Conservation (phyloP, 1,140 invertebrate genomes). For the Drosophila prosaltans region DNA sequence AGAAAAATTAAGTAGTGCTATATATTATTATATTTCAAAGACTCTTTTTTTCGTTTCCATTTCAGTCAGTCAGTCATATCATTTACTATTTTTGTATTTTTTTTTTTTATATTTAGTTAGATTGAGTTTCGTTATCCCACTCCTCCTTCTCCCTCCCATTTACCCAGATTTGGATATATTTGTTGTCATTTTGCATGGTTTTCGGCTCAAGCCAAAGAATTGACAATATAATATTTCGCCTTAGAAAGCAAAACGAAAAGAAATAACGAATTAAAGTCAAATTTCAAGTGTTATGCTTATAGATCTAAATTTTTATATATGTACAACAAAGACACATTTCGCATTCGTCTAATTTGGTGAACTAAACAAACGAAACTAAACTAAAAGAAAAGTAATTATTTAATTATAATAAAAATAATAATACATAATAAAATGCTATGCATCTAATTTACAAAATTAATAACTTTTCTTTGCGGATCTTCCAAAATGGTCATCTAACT, state of each 20-base stretch:
- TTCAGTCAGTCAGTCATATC: not conserved
- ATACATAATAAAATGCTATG: slow-evolving; percentile 24
- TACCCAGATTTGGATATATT: slow-evolving; percentile 71
- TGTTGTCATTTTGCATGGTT: slow-evolving; percentile 83
- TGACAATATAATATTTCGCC: slow-evolving; percentile 83
- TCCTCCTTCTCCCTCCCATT: not conserved
- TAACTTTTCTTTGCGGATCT: slow-evolving; percentile 67
- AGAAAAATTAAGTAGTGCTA: slow-evolving; percentile 41
- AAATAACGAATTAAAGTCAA: slow-evolving; percentile 72
- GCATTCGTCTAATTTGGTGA: slow-evolving; percentile 55
- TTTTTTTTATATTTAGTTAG: not conserved
- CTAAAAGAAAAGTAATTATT: not conserved
- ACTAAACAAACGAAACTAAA: slow-evolving; percentile 20
- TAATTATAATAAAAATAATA: not conserved
- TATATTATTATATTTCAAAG: not conserved
- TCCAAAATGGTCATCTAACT: slow-evolving; percentile 54
- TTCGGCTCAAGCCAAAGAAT: slow-evolving; percentile 82
- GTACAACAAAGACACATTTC: slow-evolving; percentile 51
- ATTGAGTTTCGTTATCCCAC: slow-evolving; percentile 1
- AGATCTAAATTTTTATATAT: slow-evolving; percentile 81
- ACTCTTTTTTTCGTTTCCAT: slow-evolving; percentile 3
- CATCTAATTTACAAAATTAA: slow-evolving; percentile 49
- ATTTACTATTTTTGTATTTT: not conserved
- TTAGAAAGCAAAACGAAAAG: slow-evolving; percentile 69
- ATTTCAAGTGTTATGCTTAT: slow-evolving; percentile 82